Evolutionary conservation across 2,113 vertebrate genomes (phyloP), one percentile per base, ranked within the genome.

Genomic region (Pristiophorus japonicus): DNA sequence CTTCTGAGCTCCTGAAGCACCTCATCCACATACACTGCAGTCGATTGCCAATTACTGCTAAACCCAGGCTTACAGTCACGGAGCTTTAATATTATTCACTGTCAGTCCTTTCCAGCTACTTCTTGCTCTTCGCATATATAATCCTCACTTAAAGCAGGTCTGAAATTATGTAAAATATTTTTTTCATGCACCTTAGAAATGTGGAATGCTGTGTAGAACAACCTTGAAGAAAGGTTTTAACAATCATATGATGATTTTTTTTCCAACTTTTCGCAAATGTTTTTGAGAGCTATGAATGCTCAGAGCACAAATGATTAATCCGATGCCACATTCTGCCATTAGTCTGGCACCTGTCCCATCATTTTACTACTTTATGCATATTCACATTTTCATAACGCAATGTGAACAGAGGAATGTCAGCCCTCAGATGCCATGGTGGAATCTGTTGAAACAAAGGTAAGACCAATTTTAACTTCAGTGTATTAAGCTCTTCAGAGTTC

Each of bases 271-370:
- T 90, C 4, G 30, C 16, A 34, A 51, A 20, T 12, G 20, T 34
- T 92, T 63, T 88, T 59, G 55, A 88, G 85, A 55, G 10, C 7
- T 16, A 88, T 47, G 27, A 92, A 63, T 18, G n/a, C 59, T 34
- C 34, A 92, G 87, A 63, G 59, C 1, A 92, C 47, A 92, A 38
- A n/a, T 91, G n/a, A 88, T 88, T 90, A 90, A 92, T 92, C 34
- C 38, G 6, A 42, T 92, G 16, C 34, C 34, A 42, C n/a, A 8
- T 38, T 92, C 16, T 63, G 34, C n/a, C 59, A 92, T 38, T 18
- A 7, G 8, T 92, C 5, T 63, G 34, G 20, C 59, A 92, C n/a
- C 38, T 38, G 59, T 63, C 6, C 30, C 63, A 24, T 92, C n/a
- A 92, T 92, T 63, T 38, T 65, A 63, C 62, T 6, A 65, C 34